These are phyloP conservation scores for Micoletzkya japonica DNA, from an alignment of 2,888 invertebrate genomes.

Conservation along the genomic window DNA sequence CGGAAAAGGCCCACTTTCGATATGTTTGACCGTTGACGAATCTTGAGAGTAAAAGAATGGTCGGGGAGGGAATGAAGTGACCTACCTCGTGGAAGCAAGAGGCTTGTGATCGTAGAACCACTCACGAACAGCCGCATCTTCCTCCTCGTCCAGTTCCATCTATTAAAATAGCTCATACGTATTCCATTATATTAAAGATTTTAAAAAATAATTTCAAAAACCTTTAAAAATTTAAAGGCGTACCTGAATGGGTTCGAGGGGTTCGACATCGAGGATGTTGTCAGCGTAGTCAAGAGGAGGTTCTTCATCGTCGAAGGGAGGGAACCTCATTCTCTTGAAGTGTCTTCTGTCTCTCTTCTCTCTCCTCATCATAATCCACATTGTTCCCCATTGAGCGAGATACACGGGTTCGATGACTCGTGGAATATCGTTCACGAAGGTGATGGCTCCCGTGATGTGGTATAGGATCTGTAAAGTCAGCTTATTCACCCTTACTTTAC, in stretches of 20 bases:
- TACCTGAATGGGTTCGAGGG: slow-evolving; percentile 84
- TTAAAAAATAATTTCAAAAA: neutral
- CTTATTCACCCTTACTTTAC: no score
- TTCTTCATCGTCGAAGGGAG: slow-evolving; percentile 99
- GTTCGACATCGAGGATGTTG: slow-evolving; percentile 97
- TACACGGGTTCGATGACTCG: slow-evolving; percentile 99
- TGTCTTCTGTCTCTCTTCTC: slow-evolving; percentile 25
- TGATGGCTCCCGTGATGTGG: slow-evolving; percentile 98
- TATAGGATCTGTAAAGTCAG: slow-evolving; percentile 79
- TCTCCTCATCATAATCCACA: slow-evolving; percentile 99
- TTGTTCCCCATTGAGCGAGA: slow-evolving; percentile 99
- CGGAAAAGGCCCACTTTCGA: slow-evolving; percentile 87
- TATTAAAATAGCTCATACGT: neutral
- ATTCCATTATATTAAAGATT: neutral
- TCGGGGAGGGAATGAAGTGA: neutral
- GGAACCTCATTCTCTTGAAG: slow-evolving; percentile 86
- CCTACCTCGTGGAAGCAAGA: slow-evolving; percentile 82
- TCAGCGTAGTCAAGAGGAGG: slow-evolving; percentile 99
- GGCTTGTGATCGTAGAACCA: slow-evolving; percentile 99
- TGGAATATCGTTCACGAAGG: slow-evolving; percentile 99
- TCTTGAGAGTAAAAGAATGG: slow-evolving; percentile 65
- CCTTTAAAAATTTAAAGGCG: neutral
- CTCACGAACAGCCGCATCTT: slow-evolving; percentile 75
- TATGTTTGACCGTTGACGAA: slow-evolving; percentile 95
- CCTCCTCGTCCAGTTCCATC: slow-evolving; percentile 93